Base-by-base conservation (phyloP, 2,888 invertebrate genomes). In the Spilarctia lutea region DNA sequence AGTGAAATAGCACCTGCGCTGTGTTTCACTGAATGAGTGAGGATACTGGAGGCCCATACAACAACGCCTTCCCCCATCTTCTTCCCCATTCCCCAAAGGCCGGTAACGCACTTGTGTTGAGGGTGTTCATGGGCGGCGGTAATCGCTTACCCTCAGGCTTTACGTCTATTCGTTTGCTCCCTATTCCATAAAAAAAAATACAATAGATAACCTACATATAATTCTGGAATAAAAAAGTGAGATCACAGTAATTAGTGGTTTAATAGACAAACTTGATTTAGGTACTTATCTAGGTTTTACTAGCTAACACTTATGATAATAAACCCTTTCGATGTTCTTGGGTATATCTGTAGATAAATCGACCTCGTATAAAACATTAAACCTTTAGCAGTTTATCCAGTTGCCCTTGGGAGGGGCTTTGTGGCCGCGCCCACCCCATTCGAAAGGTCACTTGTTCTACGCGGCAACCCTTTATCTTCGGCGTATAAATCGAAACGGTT, bases 391-490 rank as follows among this genome's bases (percentile, higher is more conserved):
- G 42, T 27, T 63, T 63, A 42, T 42, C 70, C 60, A 1, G 60
- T 10, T 39, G 70, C 60, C 70, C 70, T 70, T 70, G 60, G 39
- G 52, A 42, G 18, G 10, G 30, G 56, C n/a, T 56, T n/a, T 33
- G 39, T 30, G 7, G 20, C 11, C 70, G 66, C 69, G 39, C 27
- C 35, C 39, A 70, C 20, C 60, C 70, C 67, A 65, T n/a, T n/a
- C 71, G n/a, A 68, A 71, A 68, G 71, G 76, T 79, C 75, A 73
- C 35, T 56, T 7, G 69, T 52, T 56, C n/a, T 8, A 18, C 18
- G 56, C 18, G 35, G 52, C n/a, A 8, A 69, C 52, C 56, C 68
- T 68, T 33, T 30, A 30, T 48, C n/a, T 52, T 52, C 48, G 48
- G 24, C 68, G n/a, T 27, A 60, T 60, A 27, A 27, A 60, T 30